phyloP scores from a whole-genome alignment of 2,797 vertebrate species.

The Lemur catta region DNA sequence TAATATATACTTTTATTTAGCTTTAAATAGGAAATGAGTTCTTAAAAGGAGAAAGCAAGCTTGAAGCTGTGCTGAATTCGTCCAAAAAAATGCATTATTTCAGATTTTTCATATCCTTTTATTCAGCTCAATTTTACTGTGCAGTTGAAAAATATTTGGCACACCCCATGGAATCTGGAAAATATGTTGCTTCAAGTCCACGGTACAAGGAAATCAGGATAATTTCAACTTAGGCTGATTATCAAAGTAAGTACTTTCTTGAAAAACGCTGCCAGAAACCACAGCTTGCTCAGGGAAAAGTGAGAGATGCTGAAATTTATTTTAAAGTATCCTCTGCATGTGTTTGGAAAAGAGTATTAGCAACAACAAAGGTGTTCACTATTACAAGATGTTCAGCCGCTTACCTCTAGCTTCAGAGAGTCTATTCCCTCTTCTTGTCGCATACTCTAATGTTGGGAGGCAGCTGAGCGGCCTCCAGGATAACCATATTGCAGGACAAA shows the following conservation, averaged over 20 bases:
- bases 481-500: conserved; percentile 49
- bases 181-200: neutral
- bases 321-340: neutral
- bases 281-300: neutral
- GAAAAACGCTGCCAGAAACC: conserved; percentile 15
- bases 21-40: conserved; percentile 32
- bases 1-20: neutral
- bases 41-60: neutral
- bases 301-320: conserved; percentile 1
- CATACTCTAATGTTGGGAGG: neutral
- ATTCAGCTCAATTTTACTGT: conserved; percentile 30
- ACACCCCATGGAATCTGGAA: neutral
- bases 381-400: neutral
- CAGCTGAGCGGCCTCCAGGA: conserved; percentile 43
- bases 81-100: conserved; percentile 53
- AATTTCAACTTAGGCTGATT: conserved; percentile 40
- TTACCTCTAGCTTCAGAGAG: conserved; percentile 12
- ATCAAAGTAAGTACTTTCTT: conserved; percentile 51
- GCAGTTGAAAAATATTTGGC: neutral
- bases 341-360: neutral
- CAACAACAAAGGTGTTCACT: neutral
- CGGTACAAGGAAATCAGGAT: neutral
- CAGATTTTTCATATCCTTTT: neutral
- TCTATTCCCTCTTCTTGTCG: neutral
- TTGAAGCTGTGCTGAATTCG: conserved; percentile 49